Evolutionary conservation across 2,888 invertebrate species (phyloP), one percentile per base, ranked within the genome.

Genomic region (Eucriotettix oculatus): DNA sequence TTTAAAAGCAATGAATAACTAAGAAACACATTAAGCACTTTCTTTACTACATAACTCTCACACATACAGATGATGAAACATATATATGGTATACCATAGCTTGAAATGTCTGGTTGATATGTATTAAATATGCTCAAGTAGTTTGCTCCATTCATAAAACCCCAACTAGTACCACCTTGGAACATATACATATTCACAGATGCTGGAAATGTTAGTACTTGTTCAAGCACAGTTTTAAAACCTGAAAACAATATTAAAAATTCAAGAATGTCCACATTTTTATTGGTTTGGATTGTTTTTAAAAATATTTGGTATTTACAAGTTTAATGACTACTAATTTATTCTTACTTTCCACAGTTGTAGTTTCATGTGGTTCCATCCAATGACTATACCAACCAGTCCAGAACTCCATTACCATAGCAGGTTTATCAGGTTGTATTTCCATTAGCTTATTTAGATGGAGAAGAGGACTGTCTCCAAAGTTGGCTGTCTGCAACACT

Each of bases 361-460:
- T 67, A 16, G 67, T 66, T 1, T 65, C 65, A 54, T 74, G 72
- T 59, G 71, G 70, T 0, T 58, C 43, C 10, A 72, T 69, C 82
- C 82, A 82, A 65, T 78, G 78, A 67, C 80, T 79, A 67, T 80
- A 82, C 81, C 81, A 82, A 17, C 81, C 81, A 3, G 75, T 72
- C 81, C 81, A 82, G 67, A 75, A 80, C 68, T 82, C 82, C 73
- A 77, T 79, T 0, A 77, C 77, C 78, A 80, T 77, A 9, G 75
- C 64, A 0, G 82, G 80, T 63, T 74, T 73, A 61, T 76, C 71
- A 0, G 76, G 74, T 66, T 79, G 79, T 14, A 76, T 66, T 54
- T 68, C 65, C 60, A 71, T 68, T 54, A 80, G 68, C 10, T 67
- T 67, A 16, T 73, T 68, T 59, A 80, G 72, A 64, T 78, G 71